Evolutionary conservation across 2,888 invertebrate genomes (phyloP).

Genomic region (Oligia fasciuncula): DNA sequence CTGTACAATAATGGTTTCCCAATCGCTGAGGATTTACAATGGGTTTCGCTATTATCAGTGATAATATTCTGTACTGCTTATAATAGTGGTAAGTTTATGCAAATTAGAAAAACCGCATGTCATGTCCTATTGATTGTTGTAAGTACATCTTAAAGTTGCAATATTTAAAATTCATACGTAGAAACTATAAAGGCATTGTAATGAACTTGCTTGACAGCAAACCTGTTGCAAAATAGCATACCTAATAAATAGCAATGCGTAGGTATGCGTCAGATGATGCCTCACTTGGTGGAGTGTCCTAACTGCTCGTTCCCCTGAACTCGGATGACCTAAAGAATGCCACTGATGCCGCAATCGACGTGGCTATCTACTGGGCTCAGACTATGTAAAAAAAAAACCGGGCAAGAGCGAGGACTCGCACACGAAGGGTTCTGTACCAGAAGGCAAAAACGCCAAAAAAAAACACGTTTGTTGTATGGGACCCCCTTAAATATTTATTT

Average conservation of each 20-base stretch:
- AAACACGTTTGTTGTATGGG: too few species aligned
- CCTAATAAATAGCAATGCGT: too few species aligned
- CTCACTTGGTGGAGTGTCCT: not conserved
- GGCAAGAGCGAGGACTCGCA: too few species aligned
- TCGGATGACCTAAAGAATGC: not conserved
- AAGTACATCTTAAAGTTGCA: not conserved
- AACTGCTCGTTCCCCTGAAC: not conserved
- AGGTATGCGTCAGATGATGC: not conserved
- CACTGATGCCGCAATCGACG: not conserved
- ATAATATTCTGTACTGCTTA: conserved; percentile 73
- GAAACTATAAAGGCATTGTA: not conserved
- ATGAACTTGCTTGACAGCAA: not conserved
- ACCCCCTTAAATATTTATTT: too few species aligned
- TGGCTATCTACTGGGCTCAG: too few species aligned
- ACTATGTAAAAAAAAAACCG: too few species aligned
- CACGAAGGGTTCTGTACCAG: too few species aligned
- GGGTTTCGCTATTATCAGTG: conserved; percentile 71
- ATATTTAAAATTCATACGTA: not conserved
- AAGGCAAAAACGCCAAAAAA: too few species aligned
- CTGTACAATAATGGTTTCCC: not conserved
- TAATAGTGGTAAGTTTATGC: conserved; percentile 55
- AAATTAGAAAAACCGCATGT: not conserved
- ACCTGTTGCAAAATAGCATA: not conserved
- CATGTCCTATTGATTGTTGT: not conserved
- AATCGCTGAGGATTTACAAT: conserved; percentile 8